Conservation (phyloP, 2,113 vertebrate genomes). For the Catharus fuscescens region DNA sequence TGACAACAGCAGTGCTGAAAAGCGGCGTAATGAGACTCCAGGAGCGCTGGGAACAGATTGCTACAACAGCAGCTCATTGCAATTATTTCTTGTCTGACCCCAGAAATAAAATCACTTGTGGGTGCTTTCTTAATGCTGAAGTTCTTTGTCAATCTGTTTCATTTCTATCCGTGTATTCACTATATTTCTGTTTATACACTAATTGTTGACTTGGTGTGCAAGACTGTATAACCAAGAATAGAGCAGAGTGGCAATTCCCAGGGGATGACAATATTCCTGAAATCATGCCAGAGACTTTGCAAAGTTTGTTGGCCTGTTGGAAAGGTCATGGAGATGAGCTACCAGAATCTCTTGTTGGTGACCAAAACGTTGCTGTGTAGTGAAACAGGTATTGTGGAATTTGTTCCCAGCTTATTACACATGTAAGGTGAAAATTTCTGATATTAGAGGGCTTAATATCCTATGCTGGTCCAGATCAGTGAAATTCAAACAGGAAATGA, state of each 20-base stretch:
- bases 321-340: neutral
- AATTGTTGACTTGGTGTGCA: neutral
- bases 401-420: neutral
- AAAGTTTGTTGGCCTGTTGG: neutral
- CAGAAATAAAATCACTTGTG: neutral
- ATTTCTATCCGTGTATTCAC: neutral
- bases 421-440: neutral
- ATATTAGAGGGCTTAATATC: neutral
- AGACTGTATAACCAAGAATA: neutral
- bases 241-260: neutral
- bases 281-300: neutral
- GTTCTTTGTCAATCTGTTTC: neutral
- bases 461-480: neutral
- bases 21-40: neutral
- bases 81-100: constrained; percentile 1
- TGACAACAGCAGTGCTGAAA: constrained; percentile 51
- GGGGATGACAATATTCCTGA: neutral
- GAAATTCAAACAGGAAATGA: neutral
- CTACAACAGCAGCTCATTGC: neutral
- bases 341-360: neutral
- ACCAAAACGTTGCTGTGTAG: neutral
- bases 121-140: neutral
- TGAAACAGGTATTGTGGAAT: neutral
- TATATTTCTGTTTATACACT: neutral
- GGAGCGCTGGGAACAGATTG: neutral